These are phyloP conservation scores for Drosophila cracens DNA, from an alignment of 2,888 invertebrate species.

Conservation along the genomic window DNA sequence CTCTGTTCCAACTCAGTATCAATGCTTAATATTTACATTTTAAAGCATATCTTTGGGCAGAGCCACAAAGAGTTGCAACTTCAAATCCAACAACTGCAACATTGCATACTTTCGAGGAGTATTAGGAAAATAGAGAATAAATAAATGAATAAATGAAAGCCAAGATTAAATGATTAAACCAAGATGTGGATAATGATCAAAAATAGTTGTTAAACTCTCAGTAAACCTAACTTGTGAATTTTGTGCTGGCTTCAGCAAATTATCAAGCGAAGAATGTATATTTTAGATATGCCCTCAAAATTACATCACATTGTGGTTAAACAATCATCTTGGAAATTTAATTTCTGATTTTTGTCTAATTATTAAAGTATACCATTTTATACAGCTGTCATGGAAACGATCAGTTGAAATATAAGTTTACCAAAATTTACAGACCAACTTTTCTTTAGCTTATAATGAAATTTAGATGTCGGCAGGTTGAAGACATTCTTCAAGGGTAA, in stretches of 20 bases:
- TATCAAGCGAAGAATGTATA: neutral
- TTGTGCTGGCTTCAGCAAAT: neutral
- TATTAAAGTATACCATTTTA: neutral
- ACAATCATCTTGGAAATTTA: neutral
- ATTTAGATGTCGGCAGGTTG: neutral
- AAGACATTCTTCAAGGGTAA: neutral
- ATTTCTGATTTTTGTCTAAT: neutral
- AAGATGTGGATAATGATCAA: neutral
- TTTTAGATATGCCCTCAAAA: neutral
- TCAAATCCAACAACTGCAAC: too few relatives aligned
- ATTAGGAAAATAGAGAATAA: neutral
- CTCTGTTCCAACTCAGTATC: neutral
- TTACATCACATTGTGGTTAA: neutral
- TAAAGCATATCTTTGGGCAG: constrained; percentile 10
- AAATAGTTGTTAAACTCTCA: neutral
- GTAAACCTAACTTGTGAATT: neutral
- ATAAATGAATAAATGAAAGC: too few relatives aligned
- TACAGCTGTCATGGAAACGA: neutral
- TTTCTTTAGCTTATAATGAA: neutral
- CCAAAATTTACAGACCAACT: neutral
- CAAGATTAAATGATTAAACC: neutral
- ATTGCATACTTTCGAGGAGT: constrained; percentile 14
- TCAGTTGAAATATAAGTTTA: neutral
- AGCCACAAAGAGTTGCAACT: neutral
- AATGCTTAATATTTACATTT: too few relatives aligned